Evolutionary conservation across 2,113 vertebrate genomes (phyloP).

Genomic region (Eubucco bourcierii): DNA sequence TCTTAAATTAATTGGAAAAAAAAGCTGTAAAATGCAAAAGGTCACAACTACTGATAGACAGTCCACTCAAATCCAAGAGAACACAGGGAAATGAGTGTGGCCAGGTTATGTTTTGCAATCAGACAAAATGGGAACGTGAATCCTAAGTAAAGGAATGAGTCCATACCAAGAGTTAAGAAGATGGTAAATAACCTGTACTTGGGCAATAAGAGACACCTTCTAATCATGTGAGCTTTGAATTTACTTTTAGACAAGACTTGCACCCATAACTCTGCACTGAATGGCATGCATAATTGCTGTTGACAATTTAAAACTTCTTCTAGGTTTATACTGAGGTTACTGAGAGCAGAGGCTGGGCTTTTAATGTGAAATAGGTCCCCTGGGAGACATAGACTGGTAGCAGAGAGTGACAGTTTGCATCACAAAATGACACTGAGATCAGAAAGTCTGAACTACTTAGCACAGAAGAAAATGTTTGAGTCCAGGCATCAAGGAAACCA

Average conservation of each 20-base stretch:
- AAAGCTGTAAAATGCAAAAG: neutral
- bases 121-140: neutral
- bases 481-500: neutral
- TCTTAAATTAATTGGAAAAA: neutral
- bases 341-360: neutral
- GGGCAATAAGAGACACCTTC: neutral
- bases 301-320: neutral
- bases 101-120: neutral
- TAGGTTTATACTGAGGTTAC: neutral
- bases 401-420: neutral
- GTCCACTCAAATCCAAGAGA: neutral
- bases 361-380: neutral
- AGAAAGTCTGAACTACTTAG: neutral
- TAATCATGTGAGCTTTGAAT: neutral
- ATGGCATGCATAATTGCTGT: neutral
- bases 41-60: neutral
- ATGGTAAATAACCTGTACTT: neutral
- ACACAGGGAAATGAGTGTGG: neutral
- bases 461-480: neutral
- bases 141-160: neutral
- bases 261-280: neutral
- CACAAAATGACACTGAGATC: neutral
- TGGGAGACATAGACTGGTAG: neutral
- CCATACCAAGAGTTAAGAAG: neutral
- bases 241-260: rapidly evolving